Conservation (phyloP, 2,888 invertebrate genomes). For the Bombyx huttoni region DNA sequence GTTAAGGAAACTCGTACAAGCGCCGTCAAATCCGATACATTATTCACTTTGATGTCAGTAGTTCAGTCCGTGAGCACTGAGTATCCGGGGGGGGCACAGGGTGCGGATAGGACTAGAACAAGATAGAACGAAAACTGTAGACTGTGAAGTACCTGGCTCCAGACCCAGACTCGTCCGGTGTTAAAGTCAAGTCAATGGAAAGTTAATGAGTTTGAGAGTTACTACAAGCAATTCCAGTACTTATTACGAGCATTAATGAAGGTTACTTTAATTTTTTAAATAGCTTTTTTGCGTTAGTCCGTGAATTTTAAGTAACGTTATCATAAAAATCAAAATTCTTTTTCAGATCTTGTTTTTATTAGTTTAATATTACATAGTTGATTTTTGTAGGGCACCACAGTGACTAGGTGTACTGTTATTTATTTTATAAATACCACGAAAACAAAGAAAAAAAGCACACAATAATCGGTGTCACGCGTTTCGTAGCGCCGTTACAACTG, state of each 20-base stretch:
- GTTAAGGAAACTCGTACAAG: neutral
- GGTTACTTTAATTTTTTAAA: too few relatives aligned
- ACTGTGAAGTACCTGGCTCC: neutral
- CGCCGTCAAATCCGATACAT: conserved; percentile 5
- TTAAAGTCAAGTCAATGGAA: neutral
- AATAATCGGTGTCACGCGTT: conserved; percentile 31
- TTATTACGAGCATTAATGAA: too few relatives aligned
- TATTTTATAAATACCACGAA: conserved; percentile 5
- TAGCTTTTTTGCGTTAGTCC: too few relatives aligned
- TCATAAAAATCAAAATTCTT: too few relatives aligned
- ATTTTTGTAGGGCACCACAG: too few relatives aligned
- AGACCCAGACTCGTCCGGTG: neutral
- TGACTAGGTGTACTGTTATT: neutral
- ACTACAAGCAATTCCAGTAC: too few relatives aligned
- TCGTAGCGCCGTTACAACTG: conserved; percentile 62
- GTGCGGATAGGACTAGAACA: conserved; percentile 5
- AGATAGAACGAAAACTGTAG: conserved; percentile 1
- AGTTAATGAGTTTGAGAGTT: neutral
- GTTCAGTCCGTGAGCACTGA: neutral
- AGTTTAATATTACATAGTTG: too few relatives aligned
- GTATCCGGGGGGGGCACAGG: conserved; percentile 5
- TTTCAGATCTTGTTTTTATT: too few relatives aligned
- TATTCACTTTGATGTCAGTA: neutral
- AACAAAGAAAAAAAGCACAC: conserved; percentile 30
- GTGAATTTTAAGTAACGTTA: too few relatives aligned